Conservation (phyloP, 2,113 vertebrate genomes). For the Triplophysa tibetana region DNA sequence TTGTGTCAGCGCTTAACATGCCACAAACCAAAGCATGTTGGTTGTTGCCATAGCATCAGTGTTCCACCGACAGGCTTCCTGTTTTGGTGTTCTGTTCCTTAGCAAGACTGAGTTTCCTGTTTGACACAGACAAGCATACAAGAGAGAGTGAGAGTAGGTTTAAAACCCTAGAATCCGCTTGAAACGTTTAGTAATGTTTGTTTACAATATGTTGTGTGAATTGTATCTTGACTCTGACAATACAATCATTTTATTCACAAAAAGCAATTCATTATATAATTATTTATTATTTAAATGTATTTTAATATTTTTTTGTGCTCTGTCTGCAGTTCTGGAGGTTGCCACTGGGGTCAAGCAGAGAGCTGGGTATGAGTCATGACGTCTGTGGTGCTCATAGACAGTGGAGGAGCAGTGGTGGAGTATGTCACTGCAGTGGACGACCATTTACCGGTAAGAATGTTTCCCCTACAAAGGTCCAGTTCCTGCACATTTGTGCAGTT, state of each 20-base stretch:
- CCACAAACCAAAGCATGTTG: constrained; percentile 11
- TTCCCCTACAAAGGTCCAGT: not conserved
- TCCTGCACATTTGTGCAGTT: not conserved
- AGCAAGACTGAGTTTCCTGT: constrained; percentile 36
- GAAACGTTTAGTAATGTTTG: not conserved
- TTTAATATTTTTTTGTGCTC: not conserved
- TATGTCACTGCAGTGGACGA: constrained; percentile 84
- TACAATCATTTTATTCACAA: not conserved
- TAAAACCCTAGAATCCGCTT: not conserved
- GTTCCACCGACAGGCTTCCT: constrained; percentile 25
- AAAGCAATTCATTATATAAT: too few species aligned
- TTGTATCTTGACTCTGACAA: not conserved
- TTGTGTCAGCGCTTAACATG: not conserved
- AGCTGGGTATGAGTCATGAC: constrained; percentile 86
- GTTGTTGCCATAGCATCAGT: constrained; percentile 8
- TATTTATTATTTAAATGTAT: not conserved
- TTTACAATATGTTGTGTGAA: not conserved
- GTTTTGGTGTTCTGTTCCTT: constrained; percentile 34
- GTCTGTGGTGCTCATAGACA: constrained; percentile 86
- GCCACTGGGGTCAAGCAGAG: constrained; percentile 42
- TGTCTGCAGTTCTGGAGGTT: constrained; percentile 42
- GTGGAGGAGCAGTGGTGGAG: constrained; percentile 82
- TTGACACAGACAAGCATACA: not conserved
- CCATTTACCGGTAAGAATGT: constrained; percentile 25
- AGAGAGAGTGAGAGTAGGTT: not conserved